Evolutionary conservation across 2,888 invertebrate genomes (phyloP).

Genomic region (Argyresthia goedartella): DNA sequence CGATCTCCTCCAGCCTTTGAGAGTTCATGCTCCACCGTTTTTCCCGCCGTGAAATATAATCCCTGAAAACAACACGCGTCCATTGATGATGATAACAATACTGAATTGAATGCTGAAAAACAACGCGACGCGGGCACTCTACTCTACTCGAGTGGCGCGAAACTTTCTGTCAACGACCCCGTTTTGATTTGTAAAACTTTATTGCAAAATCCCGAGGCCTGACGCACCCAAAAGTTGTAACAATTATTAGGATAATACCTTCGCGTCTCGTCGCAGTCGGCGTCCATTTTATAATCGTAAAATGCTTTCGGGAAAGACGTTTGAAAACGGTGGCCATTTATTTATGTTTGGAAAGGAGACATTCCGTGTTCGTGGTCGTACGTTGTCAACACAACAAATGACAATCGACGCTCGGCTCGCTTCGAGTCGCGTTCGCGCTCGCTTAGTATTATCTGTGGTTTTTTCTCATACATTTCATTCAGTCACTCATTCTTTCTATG

Average conservation of each 20-base stretch:
- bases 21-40: slow-evolving; percentile 61
- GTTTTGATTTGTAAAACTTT: slow-evolving; percentile 31
- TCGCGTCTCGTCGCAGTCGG: slow-evolving; percentile 34
- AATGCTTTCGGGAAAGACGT: slow-evolving; percentile 56
- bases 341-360: slow-evolving; percentile 58
- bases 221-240: not conserved
- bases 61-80: slow-evolving; percentile 47
- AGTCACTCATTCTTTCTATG: too few species aligned
- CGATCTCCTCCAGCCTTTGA: slow-evolving; percentile 50
- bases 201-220: slow-evolving; percentile 13
- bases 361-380: too few species aligned
- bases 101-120: too few species aligned
- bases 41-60: slow-evolving; percentile 36
- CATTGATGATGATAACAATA: slow-evolving; percentile 46
- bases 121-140: slow-evolving; percentile 22
- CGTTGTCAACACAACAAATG: too few species aligned
- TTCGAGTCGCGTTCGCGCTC: too few species aligned
- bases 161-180: slow-evolving; percentile 46
- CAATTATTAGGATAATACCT: slow-evolving; percentile 28
- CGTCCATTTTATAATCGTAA: slow-evolving; percentile 64
- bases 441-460: too few species aligned
- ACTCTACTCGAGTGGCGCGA: slow-evolving; percentile 62
- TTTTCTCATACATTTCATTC: too few species aligned
- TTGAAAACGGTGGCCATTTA: slow-evolving; percentile 67
- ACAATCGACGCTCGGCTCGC: too few species aligned